phyloP scores from a whole-genome alignment of 2,113 vertebrate genomes.

The Aspiorhynchus laticeps region DNA sequence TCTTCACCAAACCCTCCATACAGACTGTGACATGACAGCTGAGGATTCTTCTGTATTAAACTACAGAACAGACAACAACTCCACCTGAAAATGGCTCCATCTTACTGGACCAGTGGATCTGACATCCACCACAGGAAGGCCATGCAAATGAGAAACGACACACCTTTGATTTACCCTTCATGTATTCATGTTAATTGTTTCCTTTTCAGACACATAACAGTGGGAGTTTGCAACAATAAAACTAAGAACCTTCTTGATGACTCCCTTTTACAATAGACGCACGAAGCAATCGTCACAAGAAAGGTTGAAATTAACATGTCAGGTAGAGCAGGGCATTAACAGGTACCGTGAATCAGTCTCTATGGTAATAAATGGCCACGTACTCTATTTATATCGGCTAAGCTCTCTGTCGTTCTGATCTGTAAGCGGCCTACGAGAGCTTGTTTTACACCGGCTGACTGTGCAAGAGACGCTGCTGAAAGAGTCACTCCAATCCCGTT shows the following conservation, averaged over 20 bases:
- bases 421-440: constrained; percentile 72
- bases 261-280: background rate
- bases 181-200: background rate
- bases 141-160: no score
- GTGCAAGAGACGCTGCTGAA: background rate
- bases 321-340: background rate
- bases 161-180: constrained; percentile 24
- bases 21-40: background rate
- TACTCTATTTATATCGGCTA: constrained; percentile 78
- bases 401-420: constrained; percentile 66
- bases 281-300: background rate
- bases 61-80: background rate
- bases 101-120: background rate
- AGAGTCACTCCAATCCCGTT: constrained; percentile 35
- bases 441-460: constrained; percentile 50
- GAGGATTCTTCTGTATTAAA: background rate
- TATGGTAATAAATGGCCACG: constrained; percentile 70
- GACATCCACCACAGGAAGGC: background rate
- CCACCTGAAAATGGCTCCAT: background rate
- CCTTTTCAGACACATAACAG: background rate
- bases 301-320: background rate
- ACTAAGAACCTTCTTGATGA: background rate
- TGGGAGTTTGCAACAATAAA: background rate
- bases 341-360: constrained; percentile 51
- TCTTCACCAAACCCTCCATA: background rate